Base-by-base conservation (phyloP, 2,888 invertebrate species). In the Polyommatus iphigenia region DNA sequence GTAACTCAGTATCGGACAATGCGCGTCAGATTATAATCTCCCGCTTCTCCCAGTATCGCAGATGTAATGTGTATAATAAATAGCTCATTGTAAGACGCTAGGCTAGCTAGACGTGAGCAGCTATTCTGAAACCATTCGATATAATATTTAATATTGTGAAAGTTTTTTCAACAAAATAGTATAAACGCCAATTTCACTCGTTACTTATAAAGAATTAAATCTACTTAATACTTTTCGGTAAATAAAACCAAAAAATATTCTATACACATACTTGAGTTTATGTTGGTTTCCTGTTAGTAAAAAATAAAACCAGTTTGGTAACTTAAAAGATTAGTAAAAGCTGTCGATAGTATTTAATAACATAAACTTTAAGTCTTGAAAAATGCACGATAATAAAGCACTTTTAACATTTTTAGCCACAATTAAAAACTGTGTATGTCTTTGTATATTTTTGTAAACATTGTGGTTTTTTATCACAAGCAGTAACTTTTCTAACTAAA, bases 21-120 rank as follows among this genome's bases (percentile, higher is more conserved):
- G 84, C 85, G 81, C 83, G 84, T 86, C 85, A 82, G 88, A 89
- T 88, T 84, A 84, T 85, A 83, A 88, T 88, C 87, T 84, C 78
- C 50, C 72, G 18, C 54, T 54, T 54, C 54, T 54, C 54, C 54
- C 54, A 18, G 54, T 18, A 78, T 82, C 79, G 77, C 79, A 80
- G 77, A 78, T 81, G 79, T 82, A 79, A 81, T 81, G 80, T 82
- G 79, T 80, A 81, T 83, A 80, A 82, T 81, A 78, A 80, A 82
- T 81, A 78, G 81, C 80, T 80, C 80, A 82, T 83, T 82, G 82
- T 82, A 62, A 41, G 41, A 73, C 24, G 20, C 10, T 24, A 73
- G 73, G 13, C 73, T 41, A 73, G 73, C 73, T 73, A 20, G 41
- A 73, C 46, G 13, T 73, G 8, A 41, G 41, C 36, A 72, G 24